A percentile compares a stretch with the other conserved stretches of the same genome.
phyloP scores from a whole-genome alignment of 2,113 vertebrate genomes.

The Sceloporus tristichus region DNA sequence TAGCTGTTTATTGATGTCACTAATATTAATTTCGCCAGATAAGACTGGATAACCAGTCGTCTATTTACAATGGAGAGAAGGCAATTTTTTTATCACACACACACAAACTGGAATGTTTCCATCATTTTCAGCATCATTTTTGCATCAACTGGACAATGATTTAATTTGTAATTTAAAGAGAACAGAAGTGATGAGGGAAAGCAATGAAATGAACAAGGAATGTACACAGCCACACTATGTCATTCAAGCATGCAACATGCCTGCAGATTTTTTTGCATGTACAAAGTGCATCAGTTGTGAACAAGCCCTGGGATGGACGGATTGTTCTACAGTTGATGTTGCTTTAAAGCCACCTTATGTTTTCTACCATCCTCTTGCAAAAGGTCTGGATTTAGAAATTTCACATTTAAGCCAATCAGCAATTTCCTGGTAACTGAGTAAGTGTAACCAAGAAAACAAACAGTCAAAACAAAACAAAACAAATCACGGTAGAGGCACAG shows the following conservation, averaged over 20 bases:
- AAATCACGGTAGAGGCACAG: background rate
- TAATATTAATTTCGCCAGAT: conserved; percentile 14
- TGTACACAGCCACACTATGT: background rate
- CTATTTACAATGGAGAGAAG: conserved; percentile 24
- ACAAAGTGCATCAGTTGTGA: background rate
- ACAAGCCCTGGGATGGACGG: background rate
- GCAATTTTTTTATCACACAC: background rate
- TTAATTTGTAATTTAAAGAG: conserved; percentile 12
- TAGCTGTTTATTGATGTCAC: background rate
- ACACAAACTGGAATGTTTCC: background rate
- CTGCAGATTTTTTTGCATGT: background rate
- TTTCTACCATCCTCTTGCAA: background rate
- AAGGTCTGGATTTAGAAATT: conserved; percentile 6
- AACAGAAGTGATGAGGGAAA: background rate
- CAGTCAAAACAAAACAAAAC: conserved; percentile 7
- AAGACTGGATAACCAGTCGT: background rate
- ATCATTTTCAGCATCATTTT: background rate
- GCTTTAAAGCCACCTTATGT: conserved; percentile 23
- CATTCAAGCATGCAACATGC: background rate
- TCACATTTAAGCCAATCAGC: background rate
- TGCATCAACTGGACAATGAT: conserved; percentile 12
- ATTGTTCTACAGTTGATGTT: conserved; percentile 16
- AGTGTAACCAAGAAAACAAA: conserved; percentile 27
- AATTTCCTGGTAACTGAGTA: conserved; percentile 23
- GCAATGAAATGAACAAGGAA: background rate